Percentiles rank a stretch among this genome's conserved stretches.
Evolutionary conservation across 2,113 vertebrate genomes (phyloP).

Genomic region (Neodontobutis hainanensis): DNA sequence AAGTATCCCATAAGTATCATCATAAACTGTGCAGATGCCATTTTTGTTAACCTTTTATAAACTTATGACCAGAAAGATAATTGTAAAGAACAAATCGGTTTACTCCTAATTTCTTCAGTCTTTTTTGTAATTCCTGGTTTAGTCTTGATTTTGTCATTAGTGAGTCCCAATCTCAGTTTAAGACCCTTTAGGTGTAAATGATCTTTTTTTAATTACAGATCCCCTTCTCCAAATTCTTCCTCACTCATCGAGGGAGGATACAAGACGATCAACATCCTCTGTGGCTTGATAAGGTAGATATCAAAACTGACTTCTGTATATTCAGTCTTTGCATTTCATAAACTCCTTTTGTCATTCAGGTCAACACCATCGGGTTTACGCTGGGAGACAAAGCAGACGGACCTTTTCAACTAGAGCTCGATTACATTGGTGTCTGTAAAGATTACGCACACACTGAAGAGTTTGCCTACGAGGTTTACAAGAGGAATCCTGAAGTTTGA

Average conservation of each 20-base stretch:
- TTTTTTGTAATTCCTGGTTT: too few species aligned
- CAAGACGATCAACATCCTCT: conserved; percentile 86
- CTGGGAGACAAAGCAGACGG: conserved; percentile 91
- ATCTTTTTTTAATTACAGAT: conserved; percentile 77
- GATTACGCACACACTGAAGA: conserved; percentile 89
- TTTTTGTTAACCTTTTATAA: too few species aligned
- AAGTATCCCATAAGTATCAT: too few species aligned
- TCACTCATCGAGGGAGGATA: conserved; percentile 88
- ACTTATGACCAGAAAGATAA: too few species aligned
- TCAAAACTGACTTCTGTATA: not conserved
- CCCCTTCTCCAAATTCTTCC: conserved; percentile 95
- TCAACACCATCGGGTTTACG: conserved; percentile 90
- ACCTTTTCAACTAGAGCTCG: conserved; percentile 92
- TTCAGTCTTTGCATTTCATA: too few species aligned
- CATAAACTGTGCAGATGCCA: too few species aligned
- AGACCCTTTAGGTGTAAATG: too few species aligned
- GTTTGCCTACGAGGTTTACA: conserved; percentile 89
- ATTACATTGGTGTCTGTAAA: conserved; percentile 86
- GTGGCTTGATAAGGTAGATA: conserved; percentile 86
- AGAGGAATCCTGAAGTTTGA: conserved; percentile 77
- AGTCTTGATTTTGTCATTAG: too few species aligned
- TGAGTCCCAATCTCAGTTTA: too few species aligned
- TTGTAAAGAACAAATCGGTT: too few species aligned
- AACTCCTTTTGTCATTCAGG: conserved; percentile 69
- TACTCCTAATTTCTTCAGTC: too few species aligned